Evolutionary conservation across 2,888 invertebrate species (phyloP).

Genomic region (Ophion ventricosus): DNA sequence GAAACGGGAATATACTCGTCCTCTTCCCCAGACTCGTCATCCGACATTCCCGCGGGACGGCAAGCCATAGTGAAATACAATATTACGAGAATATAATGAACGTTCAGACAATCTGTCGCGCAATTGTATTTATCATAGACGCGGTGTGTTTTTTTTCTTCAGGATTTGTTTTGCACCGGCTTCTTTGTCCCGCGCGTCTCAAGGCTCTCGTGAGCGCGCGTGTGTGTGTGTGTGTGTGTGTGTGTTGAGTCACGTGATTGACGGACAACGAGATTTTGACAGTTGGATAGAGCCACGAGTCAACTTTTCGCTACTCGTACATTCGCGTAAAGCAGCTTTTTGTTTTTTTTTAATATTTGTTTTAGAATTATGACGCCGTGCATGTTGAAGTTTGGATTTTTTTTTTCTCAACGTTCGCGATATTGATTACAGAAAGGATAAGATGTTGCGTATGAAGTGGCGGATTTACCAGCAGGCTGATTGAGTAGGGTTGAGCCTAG

Average conservation of each 20-base stretch:
- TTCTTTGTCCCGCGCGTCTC: constrained; percentile 1
- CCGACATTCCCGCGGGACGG: constrained; percentile 70
- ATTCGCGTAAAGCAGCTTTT: neutral
- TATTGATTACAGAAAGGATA: too few relatives aligned
- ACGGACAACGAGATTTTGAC: constrained; percentile 41
- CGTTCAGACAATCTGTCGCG: neutral
- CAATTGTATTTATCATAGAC: neutral
- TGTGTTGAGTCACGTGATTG: constrained; percentile 29
- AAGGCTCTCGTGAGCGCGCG: neutral
- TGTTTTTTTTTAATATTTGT: neutral
- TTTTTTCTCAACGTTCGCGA: too few relatives aligned
- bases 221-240: too few relatives aligned
- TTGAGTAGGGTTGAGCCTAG: too few relatives aligned
- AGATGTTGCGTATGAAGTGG: too few relatives aligned
- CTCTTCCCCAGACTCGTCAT: constrained; percentile 63
- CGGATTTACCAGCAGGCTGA: too few relatives aligned
- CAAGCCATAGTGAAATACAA: constrained; percentile 55
- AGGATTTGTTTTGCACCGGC: constrained; percentile 32
- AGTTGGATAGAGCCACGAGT: constrained; percentile 1
- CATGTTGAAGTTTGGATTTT: too few relatives aligned
- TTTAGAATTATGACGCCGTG: neutral
- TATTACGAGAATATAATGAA: neutral
- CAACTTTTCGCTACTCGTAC: neutral
- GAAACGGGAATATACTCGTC: constrained; percentile 50
- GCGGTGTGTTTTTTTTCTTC: neutral